phyloP scores from a whole-genome alignment of 2,797 vertebrate species.

The Myoxocephalus aenaeus region DNA sequence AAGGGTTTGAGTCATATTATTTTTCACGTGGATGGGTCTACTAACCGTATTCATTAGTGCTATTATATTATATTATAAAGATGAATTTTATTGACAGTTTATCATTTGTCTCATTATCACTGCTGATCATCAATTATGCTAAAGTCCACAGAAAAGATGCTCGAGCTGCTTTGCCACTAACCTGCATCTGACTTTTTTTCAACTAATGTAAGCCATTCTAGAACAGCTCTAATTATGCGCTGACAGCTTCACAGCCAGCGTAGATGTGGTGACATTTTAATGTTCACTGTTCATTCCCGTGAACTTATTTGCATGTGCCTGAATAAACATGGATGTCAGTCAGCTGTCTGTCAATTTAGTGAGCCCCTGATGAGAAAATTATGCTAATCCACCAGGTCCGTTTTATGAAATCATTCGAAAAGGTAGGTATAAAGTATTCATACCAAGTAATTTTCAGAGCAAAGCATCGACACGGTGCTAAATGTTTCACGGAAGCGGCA shows the following conservation, averaged over 20 bases:
- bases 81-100: constrained; percentile 17
- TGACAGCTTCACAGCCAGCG: constrained; percentile 19
- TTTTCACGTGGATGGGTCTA: constrained; percentile 21
- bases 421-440: not conserved
- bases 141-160: constrained; percentile 4
- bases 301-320: constrained; percentile 24
- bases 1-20: constrained; percentile 7
- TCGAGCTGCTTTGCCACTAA: not conserved
- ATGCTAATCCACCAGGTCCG: constrained; percentile 20
- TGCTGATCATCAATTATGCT: constrained; percentile 13
- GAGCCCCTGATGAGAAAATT: constrained; percentile 29
- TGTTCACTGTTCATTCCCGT: constrained; percentile 38
- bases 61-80: not conserved
- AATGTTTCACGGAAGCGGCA: not conserved
- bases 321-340: constrained; percentile 21
- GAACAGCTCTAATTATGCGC: constrained; percentile 39
- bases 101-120: constrained; percentile 10
- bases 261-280: constrained; percentile 26
- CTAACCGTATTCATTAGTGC: not conserved
- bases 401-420: constrained; percentile 1
- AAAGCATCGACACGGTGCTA: constrained; percentile 11
- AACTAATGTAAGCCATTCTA: constrained; percentile 34
- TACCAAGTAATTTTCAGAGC: constrained; percentile 4
- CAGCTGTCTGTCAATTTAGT: constrained; percentile 35
- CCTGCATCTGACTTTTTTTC: constrained; percentile 17